Base-by-base conservation (phyloP, 2,113 vertebrate species). In the Mustela lutreola region DNA sequence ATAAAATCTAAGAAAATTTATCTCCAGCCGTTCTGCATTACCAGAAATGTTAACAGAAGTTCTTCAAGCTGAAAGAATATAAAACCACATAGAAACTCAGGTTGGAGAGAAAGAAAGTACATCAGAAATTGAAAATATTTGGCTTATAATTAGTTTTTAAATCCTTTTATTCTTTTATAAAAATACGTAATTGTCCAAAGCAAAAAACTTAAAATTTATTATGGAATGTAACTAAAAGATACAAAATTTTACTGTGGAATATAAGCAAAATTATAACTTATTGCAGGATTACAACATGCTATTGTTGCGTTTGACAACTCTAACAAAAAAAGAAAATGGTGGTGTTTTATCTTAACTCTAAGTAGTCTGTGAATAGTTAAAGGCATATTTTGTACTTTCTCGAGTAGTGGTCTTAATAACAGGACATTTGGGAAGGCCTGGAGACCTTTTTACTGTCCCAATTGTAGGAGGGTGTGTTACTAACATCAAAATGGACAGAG, bases 1-100 rank as follows among this genome's bases (percentile, higher is more conserved):
- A 60, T 71, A 36, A 92, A 53, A 87, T 10, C 12, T 95, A 62
- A 75, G 33, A 79, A 14, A 80, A 16, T 92, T 60, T 95, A 36
- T 94, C 10, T 70, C 4, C 48, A 80, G 60, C 24, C 67, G 5
- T 26, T 83, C 42, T 87, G 3, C 4, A 48, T 24, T 83, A 11
- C 50, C 12, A 86, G 11, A 83, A 78, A 83, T 65, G 5, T 65
- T 56, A 31, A 39, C 70, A 42, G 22, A 90, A 91, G 15, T 58
- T 39, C 21, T 73, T 84, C n/a, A 80, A 31, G 8, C 6, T 65
- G 56, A 80, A 93, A 9, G n/a, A 73, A 63, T 95, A 75, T 70
- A 7, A 78, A 86, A 78, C 12, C 45, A 53, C 80, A 62, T 26
- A 53, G 4, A 50, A 83, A 79, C 11, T 67, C 56, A 79, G 19